Evolutionary conservation across 1,140 invertebrate species (phyloP).

Genomic region (Phortica variegata): DNA sequence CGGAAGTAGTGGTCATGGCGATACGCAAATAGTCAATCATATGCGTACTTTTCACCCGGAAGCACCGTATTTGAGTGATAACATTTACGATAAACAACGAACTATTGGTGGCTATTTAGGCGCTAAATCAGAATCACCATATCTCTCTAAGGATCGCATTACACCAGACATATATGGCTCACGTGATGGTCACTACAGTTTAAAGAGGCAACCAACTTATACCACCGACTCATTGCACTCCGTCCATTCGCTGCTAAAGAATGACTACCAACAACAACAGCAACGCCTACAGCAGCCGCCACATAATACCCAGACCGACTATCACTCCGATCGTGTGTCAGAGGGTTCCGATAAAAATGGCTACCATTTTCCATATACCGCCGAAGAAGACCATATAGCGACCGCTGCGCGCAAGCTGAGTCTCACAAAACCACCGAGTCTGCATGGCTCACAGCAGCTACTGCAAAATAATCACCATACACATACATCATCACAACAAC

Average conservation of each 20-base stretch:
- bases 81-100: conserved; percentile 53
- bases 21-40: conserved; percentile 49
- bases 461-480: conserved; percentile 21
- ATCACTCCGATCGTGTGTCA: conserved; percentile 64
- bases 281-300: conserved; percentile 62
- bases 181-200: conserved; percentile 46
- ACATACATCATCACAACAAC: conserved; percentile 17
- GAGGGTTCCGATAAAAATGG: conserved; percentile 76
- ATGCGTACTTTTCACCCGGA: conserved; percentile 50
- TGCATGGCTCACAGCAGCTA: conserved; percentile 51
- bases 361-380: conserved; percentile 75
- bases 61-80: conserved; percentile 47
- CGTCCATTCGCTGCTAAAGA: conserved; percentile 61
- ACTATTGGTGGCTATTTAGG: conserved; percentile 40
- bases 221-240: conserved; percentile 50
- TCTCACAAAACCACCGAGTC: conserved; percentile 28
- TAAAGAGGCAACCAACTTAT: conserved; percentile 46
- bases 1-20: conserved; percentile 14
- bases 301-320: conserved; percentile 60
- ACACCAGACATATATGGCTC: conserved; percentile 52
- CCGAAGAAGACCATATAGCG: conserved; percentile 61
- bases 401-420: conserved; percentile 59
- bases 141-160: conserved; percentile 55
- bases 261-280: conserved; percentile 65
- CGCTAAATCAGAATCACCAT: conserved; percentile 46